Base-by-base conservation (phyloP, 2,113 vertebrate species). In the Hyperopisus bebe region DNA sequence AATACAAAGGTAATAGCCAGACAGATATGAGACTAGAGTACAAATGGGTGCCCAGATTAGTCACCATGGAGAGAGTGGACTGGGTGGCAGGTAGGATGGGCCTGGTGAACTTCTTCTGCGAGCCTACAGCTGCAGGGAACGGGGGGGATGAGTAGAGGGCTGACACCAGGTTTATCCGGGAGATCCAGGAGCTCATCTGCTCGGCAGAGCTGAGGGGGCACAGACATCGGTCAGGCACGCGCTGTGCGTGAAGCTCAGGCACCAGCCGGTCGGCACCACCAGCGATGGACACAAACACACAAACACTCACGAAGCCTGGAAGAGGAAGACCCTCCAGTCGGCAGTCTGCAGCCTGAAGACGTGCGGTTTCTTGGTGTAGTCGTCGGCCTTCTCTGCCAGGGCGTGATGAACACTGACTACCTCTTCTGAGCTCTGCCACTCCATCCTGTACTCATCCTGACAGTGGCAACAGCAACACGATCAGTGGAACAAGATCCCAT, bases 151-250 rank as follows among this genome's bases (percentile, higher is more conserved):
- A 99, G 92, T 97, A 96, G n/a, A 96, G 96, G 11, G 97, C 97
- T 0, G 97, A 96, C 0, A 97, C 96, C 90, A 99, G 93, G 91
- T 99, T 99, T 91, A 99, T 95, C 31, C 97, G 96, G 3, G 93
- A 93, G 44, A 99, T 97, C 98, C 98, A 99, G 0, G 97, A 97
- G 51, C 91, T 93, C 98, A 99, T 98, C 93, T 98, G 97, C 19
- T 94, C 95, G 6, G 93, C 92, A 7, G 96, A 97, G 89, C 98
- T 98, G 90, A 1, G 24, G 42, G 47, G 58, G 7, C 86, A 31
- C 44, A 85, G 27, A 84, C 3, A 89, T 19, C 7, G 53, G 84
- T 10, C 39, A 86, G 47, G 3, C 5, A 27, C n/a, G 89, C 1
- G 9, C 87, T 9, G 6, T 27, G 46, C 5, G 13, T 51, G 47